These are phyloP conservation scores for Hirtodrosophila cameraria DNA, from an alignment of 2,888 invertebrate genomes.

Conservation along the genomic window DNA sequence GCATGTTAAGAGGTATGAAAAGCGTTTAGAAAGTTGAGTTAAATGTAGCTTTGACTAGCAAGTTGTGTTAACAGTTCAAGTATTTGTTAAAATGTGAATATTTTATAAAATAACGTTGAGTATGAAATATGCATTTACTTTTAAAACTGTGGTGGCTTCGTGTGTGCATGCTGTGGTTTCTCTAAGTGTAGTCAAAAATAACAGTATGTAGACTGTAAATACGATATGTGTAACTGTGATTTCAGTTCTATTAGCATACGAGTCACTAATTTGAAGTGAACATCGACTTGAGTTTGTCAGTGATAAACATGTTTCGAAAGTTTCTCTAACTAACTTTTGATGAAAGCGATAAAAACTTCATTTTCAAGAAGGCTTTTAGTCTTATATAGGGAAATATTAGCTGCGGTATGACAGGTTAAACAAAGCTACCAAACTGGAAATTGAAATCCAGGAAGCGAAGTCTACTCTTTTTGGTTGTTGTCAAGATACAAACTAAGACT, in stretches of 20 bases:
- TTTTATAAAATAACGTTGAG: slow-evolving; percentile 4
- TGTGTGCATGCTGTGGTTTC: slow-evolving; percentile 50
- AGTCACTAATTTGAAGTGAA: slow-evolving; percentile 53
- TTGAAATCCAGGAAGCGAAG: no score
- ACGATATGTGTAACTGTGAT: slow-evolving; percentile 9
- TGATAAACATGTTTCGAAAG: slow-evolving; percentile 38
- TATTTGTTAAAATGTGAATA: slow-evolving; percentile 29
- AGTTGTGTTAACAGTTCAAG: slow-evolving; percentile 29
- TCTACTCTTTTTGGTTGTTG: no score
- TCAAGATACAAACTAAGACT: no score
- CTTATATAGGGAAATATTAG: no score
- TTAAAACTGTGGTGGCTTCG: slow-evolving; percentile 16
- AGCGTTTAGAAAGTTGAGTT: slow-evolving; percentile 50
- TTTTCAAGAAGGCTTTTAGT: no score
- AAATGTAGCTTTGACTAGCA: slow-evolving; percentile 20
- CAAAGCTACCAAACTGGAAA: no score
- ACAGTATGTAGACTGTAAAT: slow-evolving; percentile 7
- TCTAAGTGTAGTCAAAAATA: slow-evolving; percentile 44
- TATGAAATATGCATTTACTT: slow-evolving; percentile 22
- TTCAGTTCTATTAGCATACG: slow-evolving; percentile 47
- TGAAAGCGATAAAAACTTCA: no score
- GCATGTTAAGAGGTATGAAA: slow-evolving; percentile 30
- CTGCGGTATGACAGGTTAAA: no score
- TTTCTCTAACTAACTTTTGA: slow-evolving; percentile 30
- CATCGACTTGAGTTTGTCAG: slow-evolving; percentile 18